These are phyloP conservation scores for Augiades crinisus DNA, from an alignment of 2,888 invertebrate genomes.

Conservation along the genomic window DNA sequence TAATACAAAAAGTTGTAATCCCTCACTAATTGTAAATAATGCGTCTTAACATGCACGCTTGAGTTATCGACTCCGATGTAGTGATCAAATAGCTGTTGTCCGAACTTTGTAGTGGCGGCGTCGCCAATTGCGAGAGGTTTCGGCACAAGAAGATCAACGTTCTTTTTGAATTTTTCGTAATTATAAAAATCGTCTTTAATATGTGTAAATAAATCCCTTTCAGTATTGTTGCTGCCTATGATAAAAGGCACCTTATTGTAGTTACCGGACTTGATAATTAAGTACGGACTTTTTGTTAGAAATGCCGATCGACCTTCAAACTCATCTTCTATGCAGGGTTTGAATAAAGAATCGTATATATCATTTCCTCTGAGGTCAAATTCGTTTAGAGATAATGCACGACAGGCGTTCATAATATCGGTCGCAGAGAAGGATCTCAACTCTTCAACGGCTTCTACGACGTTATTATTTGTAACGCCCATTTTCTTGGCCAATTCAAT, in stretches of 20 bases:
- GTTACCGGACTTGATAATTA: constrained; percentile 63
- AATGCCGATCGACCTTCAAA: constrained; percentile 69
- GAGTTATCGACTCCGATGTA: constrained; percentile 39
- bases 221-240: constrained; percentile 66
- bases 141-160: constrained; percentile 57
- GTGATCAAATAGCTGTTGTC: constrained; percentile 63
- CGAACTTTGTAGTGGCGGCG: constrained; percentile 50
- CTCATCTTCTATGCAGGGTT: constrained; percentile 67
- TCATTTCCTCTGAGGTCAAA: constrained; percentile 37
- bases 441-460: constrained; percentile 58
- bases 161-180: constrained; percentile 57
- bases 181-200: constrained; percentile 51
- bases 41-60: constrained; percentile 39
- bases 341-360: constrained; percentile 55
- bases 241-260: constrained; percentile 70
- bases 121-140: constrained; percentile 50
- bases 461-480: constrained; percentile 47
- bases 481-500: constrained; percentile 54
- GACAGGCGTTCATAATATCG: constrained; percentile 51
- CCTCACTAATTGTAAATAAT: constrained; percentile 63
- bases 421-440: constrained; percentile 45
- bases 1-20: constrained; percentile 69
- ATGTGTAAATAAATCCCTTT: constrained; percentile 53
- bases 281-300: constrained; percentile 58
- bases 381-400: constrained; percentile 21